Base-by-base conservation (phyloP, 2,888 invertebrate genomes). In the Sarcophaga caerulescens region DNA sequence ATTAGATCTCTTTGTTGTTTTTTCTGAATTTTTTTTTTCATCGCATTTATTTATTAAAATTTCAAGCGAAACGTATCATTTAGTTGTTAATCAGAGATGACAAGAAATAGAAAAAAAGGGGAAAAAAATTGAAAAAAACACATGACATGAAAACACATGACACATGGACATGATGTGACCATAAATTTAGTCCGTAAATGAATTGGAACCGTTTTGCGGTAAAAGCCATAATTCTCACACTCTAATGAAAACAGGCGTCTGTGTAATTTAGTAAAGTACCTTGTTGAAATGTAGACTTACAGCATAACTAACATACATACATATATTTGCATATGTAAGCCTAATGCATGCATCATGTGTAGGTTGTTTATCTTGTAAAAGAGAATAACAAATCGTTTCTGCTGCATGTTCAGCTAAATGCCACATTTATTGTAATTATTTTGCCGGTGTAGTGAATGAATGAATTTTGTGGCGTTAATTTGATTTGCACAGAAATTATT, bases 131-230 rank as follows among this genome's bases (percentile, higher is more conserved):
- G 35, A 63, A 45, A 14, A 14, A 11, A n/a, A n/a, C n/a, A n/a
- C n/a, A n/a, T n/a, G n/a, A n/a, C n/a, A n/a, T n/a, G n/a, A n/a
- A n/a, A n/a, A n/a, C n/a, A n/a, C n/a, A n/a, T n/a, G n/a, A n/a
- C n/a, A n/a, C n/a, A n/a, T n/a, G n/a, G n/a, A n/a, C n/a, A n/a
- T n/a, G n/a, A n/a, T n/a, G 80, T 80, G 80, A 83, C 81, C 77
- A 86, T 81, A 86, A 69, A 83, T 86, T 86, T 83, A 83, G 80
- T 62, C 35, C 52, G 63, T 74, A 65, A 86, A 83, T 86, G 83
- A 83, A 60, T 74, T 83, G 77, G 85, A 83, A 86, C 66, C 47
- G 47, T 60, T 17, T 78, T 62, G 63, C 45, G 52, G 44, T 66
- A 44, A 10, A 60, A 19, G 10, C 19, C 17, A 52, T 14, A 17